Conservation (phyloP, 2,113 vertebrate genomes). For the Accipiter cooperii region DNA sequence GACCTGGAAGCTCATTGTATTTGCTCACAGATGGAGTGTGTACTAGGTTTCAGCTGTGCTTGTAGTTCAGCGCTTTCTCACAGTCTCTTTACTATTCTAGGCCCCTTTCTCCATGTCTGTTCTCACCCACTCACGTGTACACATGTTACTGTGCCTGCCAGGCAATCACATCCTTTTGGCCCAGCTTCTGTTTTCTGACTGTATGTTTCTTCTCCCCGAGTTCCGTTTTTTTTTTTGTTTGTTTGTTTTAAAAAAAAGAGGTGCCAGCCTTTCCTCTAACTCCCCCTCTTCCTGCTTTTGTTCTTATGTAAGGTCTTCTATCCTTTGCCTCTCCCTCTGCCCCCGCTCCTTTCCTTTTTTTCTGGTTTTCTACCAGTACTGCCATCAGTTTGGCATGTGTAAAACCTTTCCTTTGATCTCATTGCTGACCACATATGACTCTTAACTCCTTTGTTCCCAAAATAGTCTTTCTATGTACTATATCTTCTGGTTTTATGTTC, state of each 20-base stretch:
- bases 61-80: neutral
- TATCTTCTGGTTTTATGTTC: neutral
- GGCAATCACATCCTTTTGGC: neutral
- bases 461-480: neutral
- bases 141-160: neutral
- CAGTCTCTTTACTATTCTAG: neutral
- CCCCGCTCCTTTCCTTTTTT: neutral
- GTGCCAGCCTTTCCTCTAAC: neutral
- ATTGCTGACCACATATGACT: neutral
- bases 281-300: neutral
- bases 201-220: neutral
- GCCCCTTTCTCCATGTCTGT: neutral
- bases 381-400: neutral
- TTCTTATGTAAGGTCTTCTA: neutral
- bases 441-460: neutral
- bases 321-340: neutral
- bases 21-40: neutral
- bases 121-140: neutral
- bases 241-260: neutral
- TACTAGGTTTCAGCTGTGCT: neutral
- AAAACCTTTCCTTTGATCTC: neutral
- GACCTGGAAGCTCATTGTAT: neutral
- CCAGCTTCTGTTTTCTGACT: neutral
- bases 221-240: neutral
- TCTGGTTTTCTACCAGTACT: neutral